phyloP scores from a whole-genome alignment of 2,888 invertebrate genomes.

The Clostera curtula region DNA sequence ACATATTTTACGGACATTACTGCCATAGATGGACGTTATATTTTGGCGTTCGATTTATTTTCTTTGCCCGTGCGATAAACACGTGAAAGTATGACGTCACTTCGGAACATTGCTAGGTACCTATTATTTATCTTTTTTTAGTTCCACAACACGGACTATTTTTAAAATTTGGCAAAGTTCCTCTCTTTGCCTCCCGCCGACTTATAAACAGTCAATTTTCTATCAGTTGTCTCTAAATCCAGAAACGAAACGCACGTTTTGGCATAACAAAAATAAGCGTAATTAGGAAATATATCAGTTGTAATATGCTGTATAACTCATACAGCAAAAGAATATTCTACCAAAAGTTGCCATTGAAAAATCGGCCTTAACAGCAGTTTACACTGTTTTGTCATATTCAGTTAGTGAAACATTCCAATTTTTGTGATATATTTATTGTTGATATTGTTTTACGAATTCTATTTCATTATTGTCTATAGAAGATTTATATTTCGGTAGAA shows the following conservation, averaged over 20 bases:
- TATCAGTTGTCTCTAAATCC: conserved; percentile 32
- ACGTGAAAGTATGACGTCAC: conserved; percentile 15
- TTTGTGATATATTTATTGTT: conserved; percentile 39
- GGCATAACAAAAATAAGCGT: conserved; percentile 14
- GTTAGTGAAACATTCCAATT: conserved; percentile 42
- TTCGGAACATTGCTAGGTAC: conserved; percentile 6
- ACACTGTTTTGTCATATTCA: conserved; percentile 13
- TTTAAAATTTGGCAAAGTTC: conserved; percentile 44
- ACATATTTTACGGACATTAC: too few relatives aligned
- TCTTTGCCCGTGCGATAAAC: conserved; percentile 5
- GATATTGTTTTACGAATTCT: conserved; percentile 23
- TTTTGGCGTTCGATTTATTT: too few relatives aligned
- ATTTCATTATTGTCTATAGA: conserved; percentile 23
- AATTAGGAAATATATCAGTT: conserved; percentile 18
- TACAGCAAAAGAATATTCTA: conserved; percentile 48
- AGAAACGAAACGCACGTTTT: conserved; percentile 26
- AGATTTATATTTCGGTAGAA: conserved; percentile 23
- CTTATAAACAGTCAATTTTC: conserved; percentile 34
- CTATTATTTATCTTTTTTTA: conserved; percentile 18
- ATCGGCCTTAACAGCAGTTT: conserved; percentile 19
- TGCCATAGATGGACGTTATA: too few relatives aligned
- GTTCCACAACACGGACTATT: conserved; percentile 36
- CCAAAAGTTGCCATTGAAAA: conserved; percentile 44
- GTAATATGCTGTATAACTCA: conserved; percentile 56
- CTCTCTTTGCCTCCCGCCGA: conserved; percentile 25